These are phyloP conservation scores for Elmis aenea DNA, from an alignment of 2,888 invertebrate genomes.

Conservation along the genomic window DNA sequence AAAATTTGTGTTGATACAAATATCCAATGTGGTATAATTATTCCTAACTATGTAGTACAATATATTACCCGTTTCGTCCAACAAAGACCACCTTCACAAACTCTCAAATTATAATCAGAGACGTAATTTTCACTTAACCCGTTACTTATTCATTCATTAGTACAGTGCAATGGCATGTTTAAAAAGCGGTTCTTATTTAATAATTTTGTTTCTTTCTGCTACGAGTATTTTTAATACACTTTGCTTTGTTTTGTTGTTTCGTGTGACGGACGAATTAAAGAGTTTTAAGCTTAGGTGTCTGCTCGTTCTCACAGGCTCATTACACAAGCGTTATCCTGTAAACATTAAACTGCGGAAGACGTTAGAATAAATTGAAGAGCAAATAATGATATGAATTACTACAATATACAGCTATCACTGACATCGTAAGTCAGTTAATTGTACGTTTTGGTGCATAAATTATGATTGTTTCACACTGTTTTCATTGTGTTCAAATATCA, in stretches of 20 bases:
- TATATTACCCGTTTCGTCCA: conserved; percentile 14
- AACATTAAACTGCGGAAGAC: conserved; percentile 31
- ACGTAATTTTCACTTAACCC: conserved; percentile 21
- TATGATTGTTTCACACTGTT: conserved; percentile 15
- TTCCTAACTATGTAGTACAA: too few species aligned
- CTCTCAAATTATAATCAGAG: conserved; percentile 21
- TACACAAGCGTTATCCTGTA: conserved; percentile 17
- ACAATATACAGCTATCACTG: conserved; percentile 13
- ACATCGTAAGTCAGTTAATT: conserved; percentile 8
- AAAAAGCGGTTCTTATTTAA: too few species aligned
- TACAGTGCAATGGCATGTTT: too few species aligned
- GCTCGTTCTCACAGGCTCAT: conserved; percentile 16
- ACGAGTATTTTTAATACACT: too few species aligned
- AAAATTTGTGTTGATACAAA: too few species aligned
- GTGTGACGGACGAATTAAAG: too few species aligned
- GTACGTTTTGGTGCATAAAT: conserved; percentile 9
- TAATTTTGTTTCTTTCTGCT: too few species aligned
- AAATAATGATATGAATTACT: conserved; percentile 27
- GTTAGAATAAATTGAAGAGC: conserved; percentile 27
- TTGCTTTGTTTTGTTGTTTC: too few species aligned
- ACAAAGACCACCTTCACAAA: conserved; percentile 18
- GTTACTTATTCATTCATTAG: too few species aligned
- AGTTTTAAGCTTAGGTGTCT: too few species aligned
- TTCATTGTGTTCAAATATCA: conserved; percentile 17
- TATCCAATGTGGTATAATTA: too few species aligned